Evolutionary conservation across 1,140 invertebrate species (phyloP), one percentile per base, ranked within the genome.

Genomic region (Tribolium madens): DNA sequence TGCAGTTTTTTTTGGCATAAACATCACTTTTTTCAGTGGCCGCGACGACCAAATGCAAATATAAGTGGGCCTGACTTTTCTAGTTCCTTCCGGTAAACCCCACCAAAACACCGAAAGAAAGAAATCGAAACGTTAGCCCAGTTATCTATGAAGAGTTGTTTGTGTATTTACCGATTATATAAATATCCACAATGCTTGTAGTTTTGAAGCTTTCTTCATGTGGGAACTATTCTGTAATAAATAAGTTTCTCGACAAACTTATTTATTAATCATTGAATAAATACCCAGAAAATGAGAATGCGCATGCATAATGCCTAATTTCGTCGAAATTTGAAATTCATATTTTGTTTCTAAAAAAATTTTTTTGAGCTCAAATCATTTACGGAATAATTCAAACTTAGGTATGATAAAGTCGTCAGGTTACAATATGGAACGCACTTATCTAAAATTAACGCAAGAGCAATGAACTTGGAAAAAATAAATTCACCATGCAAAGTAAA

Each of bases 101-200:
- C n/a, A n/a, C n/a, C n/a, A n/a, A n/a, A n/a, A n/a, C n/a, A n/a
- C n/a, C n/a, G n/a, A n/a, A n/a, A n/a, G n/a, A n/a, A n/a, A n/a
- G n/a, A n/a, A n/a, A n/a, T n/a, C n/a, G n/a, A n/a, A n/a, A n/a
- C n/a, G n/a, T n/a, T n/a, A n/a, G n/a, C n/a, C n/a, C n/a, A n/a
- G n/a, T n/a, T n/a, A n/a, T n/a, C n/a, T n/a, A n/a, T n/a, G n/a
- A n/a, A n/a, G n/a, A 47, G 31, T 71, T 71, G 69, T 71, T 71
- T 71, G 69, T 71, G 18, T 71, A 47, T 71, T 18, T 46, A 71
- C 33, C 69, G 69, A 71, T 71, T 71, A 71, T 71, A 26, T 71
- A 71, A 71, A 71, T 42, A 47, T 71, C 36, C 47, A 71, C n/a
- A n/a, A n/a, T n/a, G n/a, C 33, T 71, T 71, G 69, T 48, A 18